Conservation (phyloP, 2,797 vertebrate species). For the Discoglossus pictus region DNA sequence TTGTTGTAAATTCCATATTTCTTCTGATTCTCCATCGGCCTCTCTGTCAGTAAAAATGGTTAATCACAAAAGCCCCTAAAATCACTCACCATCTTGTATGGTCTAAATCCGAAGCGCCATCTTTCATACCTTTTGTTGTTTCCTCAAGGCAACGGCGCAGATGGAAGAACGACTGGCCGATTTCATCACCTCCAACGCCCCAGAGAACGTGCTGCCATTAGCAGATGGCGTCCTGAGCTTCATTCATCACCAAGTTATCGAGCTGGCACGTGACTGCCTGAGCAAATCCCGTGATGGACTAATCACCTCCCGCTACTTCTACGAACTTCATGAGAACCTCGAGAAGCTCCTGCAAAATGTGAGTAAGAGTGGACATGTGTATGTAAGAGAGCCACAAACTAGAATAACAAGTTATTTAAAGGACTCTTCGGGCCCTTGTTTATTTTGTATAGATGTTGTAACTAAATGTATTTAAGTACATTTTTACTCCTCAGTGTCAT, state of each 20-base stretch:
- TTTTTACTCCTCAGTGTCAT: too few relatives aligned
- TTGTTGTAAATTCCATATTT: too few relatives aligned
- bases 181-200: constrained; percentile 83
- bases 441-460: too few relatives aligned
- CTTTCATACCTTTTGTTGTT: constrained; percentile 51
- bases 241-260: constrained; percentile 95
- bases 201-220: constrained; percentile 85
- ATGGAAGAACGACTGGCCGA: constrained; percentile 94
- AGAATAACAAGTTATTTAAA: too few relatives aligned
- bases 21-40: too few relatives aligned
- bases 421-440: too few relatives aligned
- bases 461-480: too few relatives aligned
- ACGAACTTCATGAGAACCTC: constrained; percentile 94
- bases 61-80: too few relatives aligned
- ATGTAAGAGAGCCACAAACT: too few relatives aligned
- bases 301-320: constrained; percentile 96
- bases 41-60: too few relatives aligned
- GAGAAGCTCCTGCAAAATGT: constrained; percentile 95
- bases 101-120: constrained; percentile 34
- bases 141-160: constrained; percentile 88
- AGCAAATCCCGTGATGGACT: constrained; percentile 90
- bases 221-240: constrained; percentile 94
- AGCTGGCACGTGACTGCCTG: constrained; percentile 93
- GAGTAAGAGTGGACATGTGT: too few relatives aligned
- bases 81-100: constrained; percentile 13